Evolutionary conservation across 2,888 invertebrate genomes (phyloP).

Genomic region (Mythimna albipuncta): DNA sequence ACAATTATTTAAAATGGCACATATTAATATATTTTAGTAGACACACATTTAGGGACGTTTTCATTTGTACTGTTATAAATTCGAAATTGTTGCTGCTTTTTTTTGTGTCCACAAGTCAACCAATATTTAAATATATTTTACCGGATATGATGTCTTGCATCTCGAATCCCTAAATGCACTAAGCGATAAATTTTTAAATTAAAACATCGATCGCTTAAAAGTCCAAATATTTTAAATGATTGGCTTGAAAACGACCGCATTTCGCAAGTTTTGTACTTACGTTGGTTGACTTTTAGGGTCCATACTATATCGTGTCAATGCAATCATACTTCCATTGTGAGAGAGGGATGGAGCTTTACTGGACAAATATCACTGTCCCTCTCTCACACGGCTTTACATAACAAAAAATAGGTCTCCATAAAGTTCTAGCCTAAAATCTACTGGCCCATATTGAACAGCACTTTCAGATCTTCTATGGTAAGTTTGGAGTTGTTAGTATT

Average conservation of each 20-base stretch:
- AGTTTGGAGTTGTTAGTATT: slow-evolving; percentile 92
- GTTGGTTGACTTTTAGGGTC: no score
- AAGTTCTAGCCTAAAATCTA: slow-evolving; percentile 2
- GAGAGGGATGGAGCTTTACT: no score
- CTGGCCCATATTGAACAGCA: slow-evolving; percentile 91
- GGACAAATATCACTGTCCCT: no score
- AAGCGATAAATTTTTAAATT: not conserved
- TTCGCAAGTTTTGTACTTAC: no score
- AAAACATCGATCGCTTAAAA: not conserved
- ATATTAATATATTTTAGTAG: not conserved
- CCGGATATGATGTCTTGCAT: not conserved
- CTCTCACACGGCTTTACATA: not conserved
- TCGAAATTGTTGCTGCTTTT: not conserved
- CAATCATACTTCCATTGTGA: no score
- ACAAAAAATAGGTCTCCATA: not conserved
- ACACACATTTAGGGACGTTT: slow-evolving; percentile 1
- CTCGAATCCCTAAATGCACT: not conserved
- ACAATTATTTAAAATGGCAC: slow-evolving; percentile 29
- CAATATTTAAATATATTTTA: not conserved
- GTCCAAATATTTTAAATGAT: not conserved
- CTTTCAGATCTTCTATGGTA: slow-evolving; percentile 94
- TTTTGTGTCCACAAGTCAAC: no score
- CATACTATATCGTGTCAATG: no score
- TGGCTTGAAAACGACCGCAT: not conserved
- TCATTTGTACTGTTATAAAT: not conserved